These are phyloP conservation scores for Calliphora vicina DNA, from an alignment of 1,140 invertebrate species.

Conservation along the genomic window DNA sequence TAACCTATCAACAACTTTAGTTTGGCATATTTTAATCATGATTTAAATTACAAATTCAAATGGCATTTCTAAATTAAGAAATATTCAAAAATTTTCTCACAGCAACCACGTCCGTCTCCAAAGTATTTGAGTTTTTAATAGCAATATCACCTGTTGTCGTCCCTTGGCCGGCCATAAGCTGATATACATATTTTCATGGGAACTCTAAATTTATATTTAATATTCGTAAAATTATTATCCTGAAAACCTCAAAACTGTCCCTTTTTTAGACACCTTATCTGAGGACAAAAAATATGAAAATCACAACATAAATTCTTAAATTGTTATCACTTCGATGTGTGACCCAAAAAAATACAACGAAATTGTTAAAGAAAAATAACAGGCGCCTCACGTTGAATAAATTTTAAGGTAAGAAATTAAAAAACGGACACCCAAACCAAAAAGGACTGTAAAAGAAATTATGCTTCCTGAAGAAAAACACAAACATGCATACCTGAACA, in stretches of 20 bases:
- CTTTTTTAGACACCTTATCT: not conserved
- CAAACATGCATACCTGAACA: too few species aligned
- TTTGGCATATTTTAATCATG: too few species aligned
- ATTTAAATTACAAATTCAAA: too few species aligned
- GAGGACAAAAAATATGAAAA: conserved; percentile 26
- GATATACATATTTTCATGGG: conserved; percentile 32
- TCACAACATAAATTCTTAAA: conserved; percentile 31
- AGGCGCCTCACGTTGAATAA: conserved; percentile 41
- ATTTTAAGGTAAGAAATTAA: not conserved
- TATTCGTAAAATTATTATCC: conserved; percentile 10
- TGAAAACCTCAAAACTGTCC: conserved; percentile 18
- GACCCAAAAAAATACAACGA: conserved; percentile 8
- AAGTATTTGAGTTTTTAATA: not conserved
- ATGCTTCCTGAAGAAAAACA: conserved; percentile 16
- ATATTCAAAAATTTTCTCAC: not conserved
- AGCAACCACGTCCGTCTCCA: not conserved
- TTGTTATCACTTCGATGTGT: conserved; percentile 22
- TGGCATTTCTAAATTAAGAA: too few species aligned
- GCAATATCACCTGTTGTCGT: conserved; percentile 6
- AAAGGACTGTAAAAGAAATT: not conserved
- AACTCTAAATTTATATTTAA: conserved; percentile 33
- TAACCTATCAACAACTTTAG: too few species aligned
- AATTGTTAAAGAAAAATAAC: not conserved
- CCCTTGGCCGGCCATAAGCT: not conserved
- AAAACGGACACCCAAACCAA: conserved; percentile 2